Conservation (phyloP, 1,140 invertebrate genomes). For the Steinernema khuongi region DNA sequence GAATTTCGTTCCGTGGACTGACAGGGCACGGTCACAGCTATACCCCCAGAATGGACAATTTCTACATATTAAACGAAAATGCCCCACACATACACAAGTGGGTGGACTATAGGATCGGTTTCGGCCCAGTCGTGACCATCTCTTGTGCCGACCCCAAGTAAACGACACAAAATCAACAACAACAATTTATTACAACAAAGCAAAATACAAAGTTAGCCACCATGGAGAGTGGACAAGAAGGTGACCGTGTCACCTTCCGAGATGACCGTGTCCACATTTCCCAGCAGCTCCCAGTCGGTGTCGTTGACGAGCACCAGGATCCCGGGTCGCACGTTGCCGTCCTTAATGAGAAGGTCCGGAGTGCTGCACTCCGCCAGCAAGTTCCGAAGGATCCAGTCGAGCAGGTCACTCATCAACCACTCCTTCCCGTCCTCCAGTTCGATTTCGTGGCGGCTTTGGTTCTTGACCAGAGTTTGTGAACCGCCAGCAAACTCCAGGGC, state of each 20-base stretch:
- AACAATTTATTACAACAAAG: neutral
- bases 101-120: too few species aligned
- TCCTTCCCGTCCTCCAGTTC: conserved; percentile 10
- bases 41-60: too few species aligned
- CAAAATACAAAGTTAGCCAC: conserved; percentile 42
- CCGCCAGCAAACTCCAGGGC: conserved; percentile 18
- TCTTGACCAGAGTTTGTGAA: conserved; percentile 10
- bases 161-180: neutral
- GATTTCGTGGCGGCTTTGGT: conserved; percentile 26
- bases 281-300: conserved; percentile 62
- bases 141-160: neutral
- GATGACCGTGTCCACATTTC: conserved; percentile 57
- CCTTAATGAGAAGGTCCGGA: conserved; percentile 61
- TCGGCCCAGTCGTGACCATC: too few species aligned
- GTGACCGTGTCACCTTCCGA: conserved; percentile 56
- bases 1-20: too few species aligned
- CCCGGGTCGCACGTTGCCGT: conserved; percentile 61
- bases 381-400: conserved; percentile 60
- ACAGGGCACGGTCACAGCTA: too few species aligned
- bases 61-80: too few species aligned
- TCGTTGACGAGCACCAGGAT: conserved; percentile 63
- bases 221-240: conserved; percentile 60
- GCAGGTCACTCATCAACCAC: conserved; percentile 54
- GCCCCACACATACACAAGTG: too few species aligned
- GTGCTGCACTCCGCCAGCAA: conserved; percentile 55